Evolutionary conservation across 2,113 vertebrate genomes (phyloP).

Genomic region (Odontesthes bonariensis): DNA sequence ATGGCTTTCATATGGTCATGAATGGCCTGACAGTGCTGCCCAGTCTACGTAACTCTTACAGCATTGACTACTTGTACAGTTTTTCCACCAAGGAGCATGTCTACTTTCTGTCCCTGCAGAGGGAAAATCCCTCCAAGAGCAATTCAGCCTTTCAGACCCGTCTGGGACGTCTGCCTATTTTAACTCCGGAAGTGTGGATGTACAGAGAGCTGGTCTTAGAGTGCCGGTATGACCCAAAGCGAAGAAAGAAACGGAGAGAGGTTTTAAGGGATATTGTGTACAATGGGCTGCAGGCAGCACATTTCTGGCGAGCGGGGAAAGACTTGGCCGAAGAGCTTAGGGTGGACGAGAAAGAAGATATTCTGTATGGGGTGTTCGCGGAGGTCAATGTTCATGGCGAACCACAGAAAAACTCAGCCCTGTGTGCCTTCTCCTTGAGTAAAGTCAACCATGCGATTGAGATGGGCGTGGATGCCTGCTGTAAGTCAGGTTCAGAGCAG

Average conservation of each 20-base stretch:
- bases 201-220: conserved; percentile 93
- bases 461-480: conserved; percentile 86
- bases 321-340: conserved; percentile 83
- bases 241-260: conserved; percentile 73
- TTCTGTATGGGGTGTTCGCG: conserved; percentile 90
- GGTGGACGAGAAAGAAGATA: conserved; percentile 70
- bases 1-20: conserved; percentile 84
- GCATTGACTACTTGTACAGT: conserved; percentile 90
- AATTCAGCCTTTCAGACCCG: conserved; percentile 82
- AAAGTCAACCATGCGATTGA: conserved; percentile 84
- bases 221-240: conserved; percentile 87
- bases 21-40: conserved; percentile 87
- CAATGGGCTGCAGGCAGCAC: conserved; percentile 89
- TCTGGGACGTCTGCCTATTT: conserved; percentile 83
- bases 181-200: conserved; percentile 77
- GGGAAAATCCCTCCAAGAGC: conserved; percentile 48
- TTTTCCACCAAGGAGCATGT: conserved; percentile 82
- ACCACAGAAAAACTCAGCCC: conserved; percentile 78
- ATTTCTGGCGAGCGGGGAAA: conserved; percentile 80
- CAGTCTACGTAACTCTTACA: conserved; percentile 80
- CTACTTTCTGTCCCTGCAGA: conserved; percentile 92
- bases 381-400: conserved; percentile 64
- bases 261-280: conserved; percentile 74
- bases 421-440: conserved; percentile 89
- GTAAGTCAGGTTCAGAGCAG: conserved; percentile 60